Base-by-base conservation (phyloP, 2,797 vertebrate species). In the Oryzias sinensis region DNA sequence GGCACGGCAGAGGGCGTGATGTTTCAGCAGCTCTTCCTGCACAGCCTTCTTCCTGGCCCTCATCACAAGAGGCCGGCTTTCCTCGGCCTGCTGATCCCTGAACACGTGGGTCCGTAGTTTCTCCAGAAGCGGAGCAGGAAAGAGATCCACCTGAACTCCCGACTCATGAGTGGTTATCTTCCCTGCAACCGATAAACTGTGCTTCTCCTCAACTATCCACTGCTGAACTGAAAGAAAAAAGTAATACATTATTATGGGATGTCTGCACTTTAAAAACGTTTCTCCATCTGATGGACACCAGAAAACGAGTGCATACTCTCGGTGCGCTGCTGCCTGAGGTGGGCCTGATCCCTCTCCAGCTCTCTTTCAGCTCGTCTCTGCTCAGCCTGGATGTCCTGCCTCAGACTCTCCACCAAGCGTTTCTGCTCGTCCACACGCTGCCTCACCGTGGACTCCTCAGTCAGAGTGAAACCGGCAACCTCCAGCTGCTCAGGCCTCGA, bases 131-230 rank as follows among this genome's bases (percentile, higher is more conserved):
- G 83, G 56, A 22, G 65, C 64, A 4, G 79, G 74, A 0, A 74
- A 47, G 25, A 83, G 18, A 37, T 95, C 93, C 20, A 93, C 93
- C 55, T 96, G 95, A 57, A 93, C 90, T 44, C 90, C 91, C 58
- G 86, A 92, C 70, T 96, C 94, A 20, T 88, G 86, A 17, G 83
- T 93, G 65, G 84, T 80, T 66, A 69, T 90, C 14, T 90, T 87
- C 56, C 88, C 89, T 15, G 81, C 80, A 24, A 81, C 53, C 62
- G 78, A 73, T 62, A 94, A 84, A 17, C 65, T 90, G 64, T 82
- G 88, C 56, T 93, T 93, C 86, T 95, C 93, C 74, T 89, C 89
- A 46, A 93, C 63, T 72, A 96, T 92, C 94, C 94, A 95, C 88
- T 92, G 92, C 65, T 94, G 90, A 71, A 95, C 97, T 99, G 82